A percentile compares a stretch with the other conserved stretches of the same genome.
These are phyloP conservation scores for Andrena marginata DNA, from an alignment of 2,888 invertebrate genomes.

Conservation along the genomic window DNA sequence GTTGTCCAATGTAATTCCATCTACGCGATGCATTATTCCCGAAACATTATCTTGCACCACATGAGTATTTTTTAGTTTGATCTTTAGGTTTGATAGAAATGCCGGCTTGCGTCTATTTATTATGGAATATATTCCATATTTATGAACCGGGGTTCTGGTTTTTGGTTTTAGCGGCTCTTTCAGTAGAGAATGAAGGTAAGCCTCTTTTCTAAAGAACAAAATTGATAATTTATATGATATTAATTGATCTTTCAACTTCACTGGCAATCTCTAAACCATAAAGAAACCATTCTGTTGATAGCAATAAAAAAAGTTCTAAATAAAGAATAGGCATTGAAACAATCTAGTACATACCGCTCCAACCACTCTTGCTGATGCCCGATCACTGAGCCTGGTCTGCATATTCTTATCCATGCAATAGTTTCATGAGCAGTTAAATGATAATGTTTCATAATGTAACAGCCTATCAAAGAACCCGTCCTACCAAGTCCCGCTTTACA, in stretches of 20 bases:
- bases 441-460: constrained; percentile 99
- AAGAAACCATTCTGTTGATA: neutral
- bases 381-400: constrained; percentile 98
- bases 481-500: constrained; percentile 99
- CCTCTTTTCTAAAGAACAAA: constrained; percentile 77
- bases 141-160: constrained; percentile 81
- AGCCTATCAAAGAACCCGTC: constrained; percentile 98
- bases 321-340: neutral
- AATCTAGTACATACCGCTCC: constrained; percentile 80
- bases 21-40: constrained; percentile 83
- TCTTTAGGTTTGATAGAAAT: constrained; percentile 69
- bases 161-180: constrained; percentile 79
- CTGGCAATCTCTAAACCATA: too few relatives aligned
- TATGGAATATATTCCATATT: constrained; percentile 82
- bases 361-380: constrained; percentile 99
- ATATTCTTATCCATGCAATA: constrained; percentile 98
- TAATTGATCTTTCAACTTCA: too few relatives aligned
- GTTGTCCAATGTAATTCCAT: constrained; percentile 82
- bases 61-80: constrained; percentile 66
- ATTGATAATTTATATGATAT: neutral
- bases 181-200: constrained; percentile 77
- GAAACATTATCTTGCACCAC: constrained; percentile 81
- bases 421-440: constrained; percentile 96
- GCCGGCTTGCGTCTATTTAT: constrained; percentile 69
- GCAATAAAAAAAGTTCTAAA: neutral